Conservation (phyloP, 2,888 invertebrate genomes). For the Macaria notata region DNA sequence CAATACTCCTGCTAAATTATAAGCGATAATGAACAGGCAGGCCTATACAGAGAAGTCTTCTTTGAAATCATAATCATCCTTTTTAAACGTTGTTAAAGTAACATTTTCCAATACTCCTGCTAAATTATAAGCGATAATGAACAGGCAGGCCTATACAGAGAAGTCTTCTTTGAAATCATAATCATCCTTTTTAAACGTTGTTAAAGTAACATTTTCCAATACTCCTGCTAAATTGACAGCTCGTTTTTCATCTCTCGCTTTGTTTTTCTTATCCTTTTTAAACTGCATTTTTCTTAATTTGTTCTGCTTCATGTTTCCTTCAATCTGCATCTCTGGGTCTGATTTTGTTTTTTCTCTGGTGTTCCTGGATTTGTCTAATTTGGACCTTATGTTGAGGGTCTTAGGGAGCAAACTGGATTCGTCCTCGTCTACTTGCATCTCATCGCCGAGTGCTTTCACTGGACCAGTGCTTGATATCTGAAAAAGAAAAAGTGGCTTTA, state of each 20-base stretch:
- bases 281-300: conserved; percentile 78
- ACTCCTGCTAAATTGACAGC: conserved; percentile 84
- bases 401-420: conserved; percentile 66
- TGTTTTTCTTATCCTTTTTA: conserved; percentile 84
- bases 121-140: background rate
- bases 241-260: conserved; percentile 81
- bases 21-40: no score
- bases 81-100: conserved; percentile 62
- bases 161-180: conserved; percentile 85
- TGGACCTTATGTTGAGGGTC: conserved; percentile 63
- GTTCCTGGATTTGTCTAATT: conserved; percentile 61
- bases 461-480: conserved; percentile 85
- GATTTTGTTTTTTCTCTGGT: conserved; percentile 63
- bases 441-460: conserved; percentile 68
- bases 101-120: conserved; percentile 85
- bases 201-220: conserved; percentile 83
- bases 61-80: conserved; percentile 84
- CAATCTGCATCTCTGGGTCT: conserved; percentile 86
- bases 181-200: conserved; percentile 70
- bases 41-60: conserved; percentile 75
- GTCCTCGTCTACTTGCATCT: conserved; percentile 82
- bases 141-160: conserved; percentile 39
- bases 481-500: conserved; percentile 33
- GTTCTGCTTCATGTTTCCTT: conserved; percentile 84
- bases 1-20: conserved; percentile 84